Base-by-base conservation (phyloP, 2,113 vertebrate species). In the Micronycteris hirsuta region DNA sequence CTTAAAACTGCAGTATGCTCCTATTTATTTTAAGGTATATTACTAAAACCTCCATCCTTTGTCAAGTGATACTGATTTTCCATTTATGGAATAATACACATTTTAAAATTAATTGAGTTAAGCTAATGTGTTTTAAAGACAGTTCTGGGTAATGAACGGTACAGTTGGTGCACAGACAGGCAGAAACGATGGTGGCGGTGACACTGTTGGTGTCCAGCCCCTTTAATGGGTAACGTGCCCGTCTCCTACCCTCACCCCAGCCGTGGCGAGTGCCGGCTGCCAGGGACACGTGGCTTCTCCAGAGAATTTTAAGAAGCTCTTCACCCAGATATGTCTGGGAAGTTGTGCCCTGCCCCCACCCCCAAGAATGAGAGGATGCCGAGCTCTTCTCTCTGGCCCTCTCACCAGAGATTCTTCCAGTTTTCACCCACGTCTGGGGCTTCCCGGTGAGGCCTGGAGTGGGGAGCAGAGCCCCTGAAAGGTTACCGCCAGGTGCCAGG, bases 171-270 rank as follows among this genome's bases (percentile, higher is more conserved):
- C 67, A 1, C 17, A 43, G 54, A 49, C 14, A 15, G 61, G 36
- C 12, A 31, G 67, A 38, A 20, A 4, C 26, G 58, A 13, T 3
- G 38, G 7, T 5, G 4, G 4, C 17, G n/a, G 2, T 22, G 65
- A 47, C 33, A 6, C 41, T 3, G 0, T 7, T 5, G 31, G 73
- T 5, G 31, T 16, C 54, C 52, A 24, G 0, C 43, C 22, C 63
- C 31, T 41, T n/a, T 17, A 0, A 33, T 22, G 71, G 47, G 0
- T 15, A 16, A 9, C 4, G 43, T 31, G 17, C 52, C 20, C 36
- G 1, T 33, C 17, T 20, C 5, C 9, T 15, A 31, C 24, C 26
- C 11, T 14, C 78, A 10, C 1, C 22, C 10, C 58, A 0, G 58
- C 47, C 19, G 76, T 5, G 1, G 1, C 13, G 22, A 49, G 36